phyloP scores from a whole-genome alignment of 1,140 invertebrate species.

The Tenebrio molitor region DNA sequence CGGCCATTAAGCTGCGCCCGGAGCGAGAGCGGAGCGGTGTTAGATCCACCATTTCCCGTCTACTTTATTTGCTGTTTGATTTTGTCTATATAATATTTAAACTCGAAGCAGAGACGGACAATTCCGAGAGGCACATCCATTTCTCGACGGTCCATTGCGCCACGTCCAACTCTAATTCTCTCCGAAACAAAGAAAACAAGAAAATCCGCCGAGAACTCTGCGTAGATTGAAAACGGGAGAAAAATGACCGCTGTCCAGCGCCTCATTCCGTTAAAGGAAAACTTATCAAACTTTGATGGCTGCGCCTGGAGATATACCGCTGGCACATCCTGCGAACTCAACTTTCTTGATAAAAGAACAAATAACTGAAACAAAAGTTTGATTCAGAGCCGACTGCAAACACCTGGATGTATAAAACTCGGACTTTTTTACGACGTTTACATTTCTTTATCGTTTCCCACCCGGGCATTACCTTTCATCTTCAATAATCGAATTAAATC shows the following conservation, averaged over 20 bases:
- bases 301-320: constrained; percentile 55
- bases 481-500: constrained; percentile 41
- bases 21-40: constrained; percentile 60
- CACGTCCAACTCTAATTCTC: constrained; percentile 34
- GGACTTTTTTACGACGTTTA: constrained; percentile 40
- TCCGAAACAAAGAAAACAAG: constrained; percentile 43
- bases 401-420: constrained; percentile 42
- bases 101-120: constrained; percentile 34
- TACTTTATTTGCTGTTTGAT: constrained; percentile 65
- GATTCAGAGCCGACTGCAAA: constrained; percentile 43
- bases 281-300: constrained; percentile 67
- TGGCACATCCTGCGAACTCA: constrained; percentile 57
- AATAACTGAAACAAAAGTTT: constrained; percentile 65
- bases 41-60: constrained; percentile 61
- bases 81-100: constrained; percentile 60
- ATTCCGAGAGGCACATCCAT: constrained; percentile 42
- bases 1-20: constrained; percentile 79
- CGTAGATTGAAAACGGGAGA: constrained; percentile 69
- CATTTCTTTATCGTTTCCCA: constrained; percentile 27
- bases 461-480: constrained; percentile 18
- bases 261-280: constrained; percentile 61
- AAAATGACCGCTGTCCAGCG: constrained; percentile 69
- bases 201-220: constrained; percentile 51
- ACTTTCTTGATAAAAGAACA: constrained; percentile 66
- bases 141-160: constrained; percentile 34